Evolutionary conservation across 2,888 invertebrate species (phyloP).

Genomic region (Andricus curvator): DNA sequence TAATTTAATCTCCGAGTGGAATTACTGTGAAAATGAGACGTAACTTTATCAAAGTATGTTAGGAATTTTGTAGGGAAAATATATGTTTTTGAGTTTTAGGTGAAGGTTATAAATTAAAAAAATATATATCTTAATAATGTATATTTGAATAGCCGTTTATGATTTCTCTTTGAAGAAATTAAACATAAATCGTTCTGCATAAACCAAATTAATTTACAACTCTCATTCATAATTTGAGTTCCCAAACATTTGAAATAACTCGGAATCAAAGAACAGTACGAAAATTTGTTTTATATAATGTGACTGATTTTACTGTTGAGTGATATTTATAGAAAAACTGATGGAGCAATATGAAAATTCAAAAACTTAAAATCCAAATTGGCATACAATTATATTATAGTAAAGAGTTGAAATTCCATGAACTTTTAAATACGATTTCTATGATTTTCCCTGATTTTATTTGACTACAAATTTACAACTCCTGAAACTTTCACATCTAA

Average conservation of each 20-base stretch:
- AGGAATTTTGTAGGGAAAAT: not conserved
- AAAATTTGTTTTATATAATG: not conserved
- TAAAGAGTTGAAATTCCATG: too few relatives aligned
- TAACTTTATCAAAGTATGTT: not conserved
- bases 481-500: too few relatives aligned
- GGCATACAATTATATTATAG: too few relatives aligned
- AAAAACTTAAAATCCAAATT: too few relatives aligned
- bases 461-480: too few relatives aligned
- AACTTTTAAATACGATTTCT: too few relatives aligned
- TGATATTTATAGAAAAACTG: too few relatives aligned
- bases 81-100: not conserved
- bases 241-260: not conserved
- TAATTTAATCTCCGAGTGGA: not conserved
- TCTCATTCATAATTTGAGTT: not conserved
- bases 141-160: not conserved
- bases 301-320: too few relatives aligned
- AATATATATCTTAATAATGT: not conserved
- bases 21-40: not conserved
- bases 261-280: not conserved
- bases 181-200: too few relatives aligned
- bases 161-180: too few relatives aligned
- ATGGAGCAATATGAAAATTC: too few relatives aligned
- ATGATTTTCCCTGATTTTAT: too few relatives aligned
- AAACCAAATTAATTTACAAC: not conserved
- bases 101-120: not conserved